phyloP scores from a whole-genome alignment of 2,113 vertebrate species.

The Misgurnus anguillicaudatus region DNA sequence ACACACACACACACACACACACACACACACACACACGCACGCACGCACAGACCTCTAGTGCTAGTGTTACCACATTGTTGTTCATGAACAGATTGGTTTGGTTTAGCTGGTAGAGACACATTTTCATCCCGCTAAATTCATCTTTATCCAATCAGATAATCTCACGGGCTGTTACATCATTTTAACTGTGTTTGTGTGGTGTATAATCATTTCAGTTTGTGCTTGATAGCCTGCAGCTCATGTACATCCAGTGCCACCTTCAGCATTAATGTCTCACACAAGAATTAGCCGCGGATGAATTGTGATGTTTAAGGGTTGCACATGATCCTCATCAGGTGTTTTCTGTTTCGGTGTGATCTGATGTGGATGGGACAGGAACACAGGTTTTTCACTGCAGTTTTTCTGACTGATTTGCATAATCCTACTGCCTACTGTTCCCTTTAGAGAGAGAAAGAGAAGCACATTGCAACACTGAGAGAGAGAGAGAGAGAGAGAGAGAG shows the following conservation, averaged over 20 bases:
- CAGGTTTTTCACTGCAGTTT: conserved; percentile 38
- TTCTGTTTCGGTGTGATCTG: conserved; percentile 22
- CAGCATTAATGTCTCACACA: conserved; percentile 14
- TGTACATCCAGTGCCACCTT: conserved; percentile 13
- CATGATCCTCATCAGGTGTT: conserved; percentile 30
- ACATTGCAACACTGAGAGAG: background rate
- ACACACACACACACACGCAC: too few relatives aligned
- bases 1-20: too few relatives aligned
- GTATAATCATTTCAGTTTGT: conserved; percentile 24
- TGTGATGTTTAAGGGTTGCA: conserved; percentile 27
- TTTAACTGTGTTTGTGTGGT: background rate
- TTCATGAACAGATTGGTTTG: conserved; percentile 24
- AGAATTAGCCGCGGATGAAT: conserved; percentile 16
- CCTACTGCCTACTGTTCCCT: conserved; percentile 27
- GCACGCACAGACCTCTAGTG: conserved; percentile 1
- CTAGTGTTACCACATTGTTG: conserved; percentile 14
- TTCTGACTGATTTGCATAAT: conserved; percentile 37
- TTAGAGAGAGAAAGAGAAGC: background rate
- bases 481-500: background rate
- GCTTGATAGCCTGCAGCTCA: conserved; percentile 23
- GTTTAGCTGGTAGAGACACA: conserved; percentile 1
- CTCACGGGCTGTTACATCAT: conserved; percentile 28
- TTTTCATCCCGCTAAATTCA: conserved; percentile 27
- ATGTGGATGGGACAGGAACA: conserved; percentile 18
- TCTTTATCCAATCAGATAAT: conserved; percentile 34